Conservation (phyloP, 92 coral and sea anemone genomes). For the Phenganax subtilis region DNA sequence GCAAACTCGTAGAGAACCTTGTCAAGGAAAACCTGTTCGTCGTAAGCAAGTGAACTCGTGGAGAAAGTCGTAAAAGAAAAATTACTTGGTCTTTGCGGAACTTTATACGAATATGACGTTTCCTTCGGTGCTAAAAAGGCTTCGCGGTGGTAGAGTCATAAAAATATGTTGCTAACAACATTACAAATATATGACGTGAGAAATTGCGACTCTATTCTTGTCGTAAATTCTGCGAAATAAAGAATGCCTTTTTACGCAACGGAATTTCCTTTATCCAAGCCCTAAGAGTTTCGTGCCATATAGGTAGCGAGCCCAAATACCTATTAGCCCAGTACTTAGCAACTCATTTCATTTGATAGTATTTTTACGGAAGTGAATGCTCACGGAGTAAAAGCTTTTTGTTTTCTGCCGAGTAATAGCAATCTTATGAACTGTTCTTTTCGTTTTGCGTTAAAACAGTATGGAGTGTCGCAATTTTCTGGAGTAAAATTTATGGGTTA, state of each 20-base stretch:
- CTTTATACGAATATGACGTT: background rate
- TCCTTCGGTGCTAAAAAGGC: background rate
- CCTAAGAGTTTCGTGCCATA: slow-evolving; percentile 20
- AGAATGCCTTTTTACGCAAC: background rate
- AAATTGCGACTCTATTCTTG: background rate
- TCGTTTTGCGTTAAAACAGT: background rate
- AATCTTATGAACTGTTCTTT: background rate
- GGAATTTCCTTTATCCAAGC: slow-evolving; percentile 5
- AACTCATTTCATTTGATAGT: background rate
- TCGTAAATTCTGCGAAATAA: slow-evolving; percentile 1
- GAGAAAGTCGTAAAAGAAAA: background rate
- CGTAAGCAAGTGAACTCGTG: no score
- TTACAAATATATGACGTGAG: background rate
- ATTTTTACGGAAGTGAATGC: slow-evolving; percentile 16
- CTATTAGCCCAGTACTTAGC: background rate
- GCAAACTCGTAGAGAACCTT: no score
- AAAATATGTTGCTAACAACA: slow-evolving; percentile 4
- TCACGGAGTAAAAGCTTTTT: slow-evolving; percentile 6
- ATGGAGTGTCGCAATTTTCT: background rate
- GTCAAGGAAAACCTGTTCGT: no score
- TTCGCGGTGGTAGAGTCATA: background rate
- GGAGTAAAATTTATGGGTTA: background rate
- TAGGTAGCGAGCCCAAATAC: background rate
- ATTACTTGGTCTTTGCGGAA: background rate
- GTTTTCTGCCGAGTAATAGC: background rate